Percentiles rank a stretch among this genome's conserved stretches.
These are phyloP conservation scores for Perizoma affinitatum DNA, from an alignment of 2,888 invertebrate genomes.

Conservation along the genomic window DNA sequence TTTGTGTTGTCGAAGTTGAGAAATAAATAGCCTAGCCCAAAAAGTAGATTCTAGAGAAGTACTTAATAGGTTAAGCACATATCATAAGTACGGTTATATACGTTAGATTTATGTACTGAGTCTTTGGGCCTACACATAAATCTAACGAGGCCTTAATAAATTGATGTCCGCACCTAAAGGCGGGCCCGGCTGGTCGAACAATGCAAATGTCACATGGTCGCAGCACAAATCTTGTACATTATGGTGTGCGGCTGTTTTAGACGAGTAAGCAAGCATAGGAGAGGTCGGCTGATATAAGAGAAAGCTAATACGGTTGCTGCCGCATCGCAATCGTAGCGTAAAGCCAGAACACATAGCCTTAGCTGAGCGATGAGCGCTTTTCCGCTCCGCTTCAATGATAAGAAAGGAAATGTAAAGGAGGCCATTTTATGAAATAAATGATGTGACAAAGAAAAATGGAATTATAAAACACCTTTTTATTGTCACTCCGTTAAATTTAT, in stretches of 20 bases:
- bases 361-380: not conserved
- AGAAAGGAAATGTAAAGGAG: too few species aligned
- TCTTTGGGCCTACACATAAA: conserved; percentile 25
- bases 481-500: too few species aligned
- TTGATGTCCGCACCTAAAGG: conserved; percentile 33
- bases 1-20: conserved; percentile 13
- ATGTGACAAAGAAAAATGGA: too few species aligned
- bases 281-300: conserved; percentile 39
- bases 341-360: not conserved
- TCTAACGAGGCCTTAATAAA: conserved; percentile 33
- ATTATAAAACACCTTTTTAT: too few species aligned
- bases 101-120: not conserved
- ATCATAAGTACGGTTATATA: too few species aligned
- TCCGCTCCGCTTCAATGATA: too few species aligned
- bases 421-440: too few species aligned
- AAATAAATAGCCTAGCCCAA: conserved; percentile 23
- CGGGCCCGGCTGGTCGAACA: conserved; percentile 24
- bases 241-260: conserved; percentile 35
- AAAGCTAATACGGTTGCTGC: conserved; percentile 46
- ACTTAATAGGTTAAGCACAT: too few species aligned
- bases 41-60: conserved; percentile 5
- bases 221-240: conserved; percentile 34
- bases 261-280: conserved; percentile 33
- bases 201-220: conserved; percentile 29
- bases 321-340: conserved; percentile 8